A percentile compares a stretch with the other conserved stretches of the same genome.
Conservation (phyloP, 1,140 invertebrate species). For the Frieseomelitta varia region DNA sequence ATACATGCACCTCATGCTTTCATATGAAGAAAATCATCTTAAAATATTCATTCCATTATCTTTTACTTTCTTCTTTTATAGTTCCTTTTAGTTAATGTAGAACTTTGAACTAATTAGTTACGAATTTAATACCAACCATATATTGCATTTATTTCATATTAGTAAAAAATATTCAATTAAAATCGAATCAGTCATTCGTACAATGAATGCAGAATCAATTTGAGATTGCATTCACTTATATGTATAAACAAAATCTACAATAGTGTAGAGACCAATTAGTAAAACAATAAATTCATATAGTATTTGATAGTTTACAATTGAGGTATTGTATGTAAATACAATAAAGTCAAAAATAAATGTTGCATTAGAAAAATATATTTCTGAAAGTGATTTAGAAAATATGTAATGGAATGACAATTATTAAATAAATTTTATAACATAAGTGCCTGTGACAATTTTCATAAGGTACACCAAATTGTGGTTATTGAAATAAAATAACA, state of each 20-base stretch:
- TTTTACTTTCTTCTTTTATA: conserved; percentile 54
- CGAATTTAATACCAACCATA: conserved; percentile 13
- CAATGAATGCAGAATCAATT: conserved; percentile 19
- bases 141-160: conserved; percentile 36
- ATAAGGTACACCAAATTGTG: conserved; percentile 50
- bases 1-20: conserved; percentile 32
- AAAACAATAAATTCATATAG: conserved; percentile 20
- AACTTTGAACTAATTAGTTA: conserved; percentile 14
- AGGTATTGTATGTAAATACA: conserved; percentile 45
- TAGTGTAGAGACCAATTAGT: conserved; percentile 21
- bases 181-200: conserved; percentile 17
- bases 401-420: conserved; percentile 57
- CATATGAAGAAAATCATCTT: conserved; percentile 26
- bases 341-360: conserved; percentile 42
- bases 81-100: conserved; percentile 61
- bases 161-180: conserved; percentile 22
- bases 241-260: conserved; percentile 19
- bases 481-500: conserved; percentile 38
- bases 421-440: conserved; percentile 58
- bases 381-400: conserved; percentile 39
- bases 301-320: conserved; percentile 12
- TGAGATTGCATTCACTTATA: conserved; percentile 14
- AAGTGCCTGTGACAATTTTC: conserved; percentile 66
- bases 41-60: conserved; percentile 45
- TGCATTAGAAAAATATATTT: conserved; percentile 42